Base-by-base conservation (phyloP, 2,888 invertebrate genomes). In the Spisula subtruncata region DNA sequence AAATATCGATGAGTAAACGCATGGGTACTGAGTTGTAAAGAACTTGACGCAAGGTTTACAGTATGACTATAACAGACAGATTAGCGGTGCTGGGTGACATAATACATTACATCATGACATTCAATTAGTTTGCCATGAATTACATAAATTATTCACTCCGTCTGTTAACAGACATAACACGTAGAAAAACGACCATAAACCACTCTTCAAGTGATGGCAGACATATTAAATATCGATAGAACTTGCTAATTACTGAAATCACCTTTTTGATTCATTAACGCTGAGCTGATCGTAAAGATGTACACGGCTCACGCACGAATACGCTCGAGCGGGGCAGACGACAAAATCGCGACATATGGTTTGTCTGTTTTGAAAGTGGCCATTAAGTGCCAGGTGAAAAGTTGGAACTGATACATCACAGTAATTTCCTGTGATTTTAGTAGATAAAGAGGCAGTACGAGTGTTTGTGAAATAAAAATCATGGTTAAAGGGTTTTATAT, bases 321-420 rank as follows among this genome's bases (percentile, higher is more conserved):
- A 5, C 56, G 32, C 48, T 60, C 32, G 35, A 35, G 60, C 56
- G 56, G 35, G 25, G 83, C 83, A 83, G 35, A 83, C 83, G 60
- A 83, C 83, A 83, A 83, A 83, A 51, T 60, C 12, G 60, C 83
- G 51, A 54, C 83, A 83, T 32, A 83, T 83, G 83, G 83, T 41
- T n/a, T 18, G 56, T n/a, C 25, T 1, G 35, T 35, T 82, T 25
- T 18, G 14, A 5, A 54, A 81, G 48, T 81, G 48, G 46, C 32
- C 48, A 48, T 48, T 54, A 82, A 60, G 20, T 12, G n/a, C 60
- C 83, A 83, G 83, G 83, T 83, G 83, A 83, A 56, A 83, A 56
- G 10, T 51, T 18, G 25, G 60, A n/a, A 35, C 8, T 51, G 81
- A 25, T 79, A 79, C 79, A 79, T 29, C 35, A 79, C 20, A 35